These are phyloP conservation scores for Ephestia elutella DNA, from an alignment of 1,140 invertebrate genomes.

Conservation along the genomic window DNA sequence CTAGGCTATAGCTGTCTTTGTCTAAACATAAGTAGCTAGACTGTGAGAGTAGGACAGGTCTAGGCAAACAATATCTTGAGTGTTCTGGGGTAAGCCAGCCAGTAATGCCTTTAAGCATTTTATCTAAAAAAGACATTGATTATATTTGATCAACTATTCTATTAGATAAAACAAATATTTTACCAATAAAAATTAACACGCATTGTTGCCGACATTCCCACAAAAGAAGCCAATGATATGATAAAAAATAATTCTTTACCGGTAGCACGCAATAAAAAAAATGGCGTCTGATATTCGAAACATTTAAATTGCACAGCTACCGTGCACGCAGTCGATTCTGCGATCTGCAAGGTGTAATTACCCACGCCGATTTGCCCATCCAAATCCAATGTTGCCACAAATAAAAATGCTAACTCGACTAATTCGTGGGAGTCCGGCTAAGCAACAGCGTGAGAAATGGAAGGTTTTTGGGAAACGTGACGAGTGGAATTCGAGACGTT, in stretches of 20 bases:
- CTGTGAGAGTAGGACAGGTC: too few species aligned
- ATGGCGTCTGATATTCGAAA: slow-evolving; percentile 61
- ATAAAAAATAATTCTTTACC: background rate
- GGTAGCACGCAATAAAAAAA: slow-evolving; percentile 41
- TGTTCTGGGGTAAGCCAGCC: too few species aligned
- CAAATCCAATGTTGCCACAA: slow-evolving; percentile 47
- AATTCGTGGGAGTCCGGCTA: slow-evolving; percentile 58
- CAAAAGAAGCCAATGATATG: background rate
- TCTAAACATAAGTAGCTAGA: too few species aligned
- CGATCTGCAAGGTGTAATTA: slow-evolving; percentile 54
- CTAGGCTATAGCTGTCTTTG: too few species aligned
- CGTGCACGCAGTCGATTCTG: slow-evolving; percentile 54
- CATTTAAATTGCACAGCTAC: slow-evolving; percentile 71
- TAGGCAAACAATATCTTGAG: too few species aligned
- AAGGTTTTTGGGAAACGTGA: slow-evolving; percentile 22
- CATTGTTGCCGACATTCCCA: background rate
- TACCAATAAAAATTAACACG: too few species aligned
- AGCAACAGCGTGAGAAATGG: slow-evolving; percentile 51
- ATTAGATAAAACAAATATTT: too few species aligned
- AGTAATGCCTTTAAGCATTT: too few species aligned
- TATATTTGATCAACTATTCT: too few species aligned
- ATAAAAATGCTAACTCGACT: slow-evolving; percentile 50
- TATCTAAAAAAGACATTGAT: too few species aligned
- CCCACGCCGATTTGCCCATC: slow-evolving; percentile 52
- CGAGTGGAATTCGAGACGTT: background rate